These are phyloP conservation scores for Corythucha ciliata DNA, from an alignment of 2,888 invertebrate genomes.

Conservation along the genomic window DNA sequence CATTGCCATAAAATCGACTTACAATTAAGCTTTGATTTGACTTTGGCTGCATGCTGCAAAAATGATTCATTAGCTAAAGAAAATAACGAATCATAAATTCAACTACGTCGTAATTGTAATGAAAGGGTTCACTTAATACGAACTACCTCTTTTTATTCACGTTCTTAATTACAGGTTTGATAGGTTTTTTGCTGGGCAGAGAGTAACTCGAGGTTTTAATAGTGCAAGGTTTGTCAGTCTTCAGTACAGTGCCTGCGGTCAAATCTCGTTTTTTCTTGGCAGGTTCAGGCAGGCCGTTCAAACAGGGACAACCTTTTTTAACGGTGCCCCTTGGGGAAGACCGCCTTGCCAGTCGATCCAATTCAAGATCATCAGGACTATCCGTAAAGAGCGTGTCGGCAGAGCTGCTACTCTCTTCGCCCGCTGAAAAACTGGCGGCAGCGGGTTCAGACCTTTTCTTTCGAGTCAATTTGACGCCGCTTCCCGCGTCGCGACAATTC, in stretches of 20 bases:
- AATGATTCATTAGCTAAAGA: background rate
- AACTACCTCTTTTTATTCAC: slow-evolving; percentile 30
- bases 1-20: too few relatives aligned
- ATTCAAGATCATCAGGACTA: slow-evolving; percentile 36
- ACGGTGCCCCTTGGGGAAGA: slow-evolving; percentile 50
- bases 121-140: slow-evolving; percentile 22
- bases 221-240: slow-evolving; percentile 30
- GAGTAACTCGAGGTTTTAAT: slow-evolving; percentile 24
- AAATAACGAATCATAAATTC: background rate
- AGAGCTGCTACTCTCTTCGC: slow-evolving; percentile 26
- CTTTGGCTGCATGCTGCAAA: slow-evolving; percentile 4
- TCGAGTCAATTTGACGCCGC: background rate
- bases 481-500: background rate
- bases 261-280: slow-evolving; percentile 18
- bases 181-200: slow-evolving; percentile 20
- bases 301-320: slow-evolving; percentile 54
- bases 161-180: slow-evolving; percentile 22
- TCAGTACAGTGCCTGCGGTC: slow-evolving; percentile 18
- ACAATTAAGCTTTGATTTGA: too few relatives aligned
- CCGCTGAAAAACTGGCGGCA: slow-evolving; percentile 26
- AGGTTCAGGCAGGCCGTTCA: slow-evolving; percentile 49
- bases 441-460: slow-evolving; percentile 20
- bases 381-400: slow-evolving; percentile 28
- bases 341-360: slow-evolving; percentile 40
- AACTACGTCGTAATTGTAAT: slow-evolving; percentile 11